A percentile compares a stretch with the other conserved stretches of the same genome.
phyloP scores from a whole-genome alignment of 2,888 invertebrate genomes.

The Rhagophthalmus giganteus region DNA sequence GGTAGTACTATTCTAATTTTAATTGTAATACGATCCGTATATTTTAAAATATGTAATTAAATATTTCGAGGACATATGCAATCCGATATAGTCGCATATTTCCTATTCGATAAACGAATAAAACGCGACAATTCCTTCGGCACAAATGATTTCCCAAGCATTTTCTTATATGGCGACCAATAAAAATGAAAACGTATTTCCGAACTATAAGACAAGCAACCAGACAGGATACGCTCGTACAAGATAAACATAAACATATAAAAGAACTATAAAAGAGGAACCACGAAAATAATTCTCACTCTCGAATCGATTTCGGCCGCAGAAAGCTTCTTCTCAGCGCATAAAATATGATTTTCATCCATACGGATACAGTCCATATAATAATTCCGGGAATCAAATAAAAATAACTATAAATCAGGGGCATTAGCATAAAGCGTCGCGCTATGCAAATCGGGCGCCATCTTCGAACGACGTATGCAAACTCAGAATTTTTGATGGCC shows the following conservation, averaged over 20 bases:
- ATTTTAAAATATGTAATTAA: too few species aligned
- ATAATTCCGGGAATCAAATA: conserved; percentile 58
- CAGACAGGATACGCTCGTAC: conserved; percentile 18
- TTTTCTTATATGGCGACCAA: conserved; percentile 12
- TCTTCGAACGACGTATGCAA: conserved; percentile 46
- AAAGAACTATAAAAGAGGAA: conserved; percentile 46
- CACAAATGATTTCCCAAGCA: conserved; percentile 3
- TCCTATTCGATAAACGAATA: too few species aligned
- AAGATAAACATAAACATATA: conserved; percentile 45
- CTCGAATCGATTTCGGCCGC: conserved; percentile 47
- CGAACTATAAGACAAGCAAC: conserved; percentile 12
- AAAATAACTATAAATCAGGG: conserved; percentile 57
- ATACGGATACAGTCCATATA: conserved; percentile 60
- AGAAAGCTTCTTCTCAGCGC: conserved; percentile 46
- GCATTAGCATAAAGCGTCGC: conserved; percentile 55
- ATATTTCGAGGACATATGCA: too few species aligned
- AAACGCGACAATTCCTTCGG: too few species aligned
- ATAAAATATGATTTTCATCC: conserved; percentile 58
- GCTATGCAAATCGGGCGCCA: conserved; percentile 55
- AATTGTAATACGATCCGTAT: too few species aligned
- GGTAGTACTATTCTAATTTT: too few species aligned
- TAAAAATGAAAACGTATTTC: conserved; percentile 15
- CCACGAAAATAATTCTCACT: conserved; percentile 50
- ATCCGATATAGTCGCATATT: too few species aligned
- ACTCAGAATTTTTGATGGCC: conserved; percentile 31